These are phyloP conservation scores for Leptura quadrifasciata DNA, from an alignment of 2,888 invertebrate genomes.

Conservation along the genomic window DNA sequence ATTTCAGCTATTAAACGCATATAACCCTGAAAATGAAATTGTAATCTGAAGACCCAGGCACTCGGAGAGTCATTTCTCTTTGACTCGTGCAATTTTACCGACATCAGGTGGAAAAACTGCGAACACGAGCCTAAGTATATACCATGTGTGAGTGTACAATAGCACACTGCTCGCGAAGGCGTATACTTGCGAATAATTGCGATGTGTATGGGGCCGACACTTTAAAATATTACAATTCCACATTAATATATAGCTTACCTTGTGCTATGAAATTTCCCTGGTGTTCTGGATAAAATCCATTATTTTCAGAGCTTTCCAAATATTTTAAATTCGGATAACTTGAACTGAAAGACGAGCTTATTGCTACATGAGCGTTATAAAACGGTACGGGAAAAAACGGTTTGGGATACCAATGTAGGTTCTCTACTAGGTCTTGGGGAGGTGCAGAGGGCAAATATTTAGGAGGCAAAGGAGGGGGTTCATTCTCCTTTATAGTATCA, in stretches of 20 bases:
- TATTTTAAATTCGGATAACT: conserved; percentile 54
- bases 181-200: too few relatives aligned
- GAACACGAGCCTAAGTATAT: too few relatives aligned
- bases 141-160: too few relatives aligned
- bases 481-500: conserved; percentile 41
- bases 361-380: conserved; percentile 38
- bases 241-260: neutral
- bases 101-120: too few relatives aligned
- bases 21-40: too few relatives aligned
- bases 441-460: conserved; percentile 69
- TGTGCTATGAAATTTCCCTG: conserved; percentile 12
- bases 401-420: conserved; percentile 57
- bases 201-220: too few relatives aligned
- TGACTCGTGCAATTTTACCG: too few relatives aligned
- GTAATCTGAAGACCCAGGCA: too few relatives aligned
- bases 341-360: conserved; percentile 46
- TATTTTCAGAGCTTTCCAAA: conserved; percentile 22
- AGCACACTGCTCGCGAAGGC: too few relatives aligned
- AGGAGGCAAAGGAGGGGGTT: conserved; percentile 62
- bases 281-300: conserved; percentile 1
- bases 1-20: too few relatives aligned
- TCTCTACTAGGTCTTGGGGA: conserved; percentile 64
- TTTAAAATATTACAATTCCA: too few relatives aligned
- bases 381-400: conserved; percentile 49
- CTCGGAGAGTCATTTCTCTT: too few relatives aligned